Conservation (phyloP, 2,797 vertebrate species). For the Chrysocyon brachyurus region DNA sequence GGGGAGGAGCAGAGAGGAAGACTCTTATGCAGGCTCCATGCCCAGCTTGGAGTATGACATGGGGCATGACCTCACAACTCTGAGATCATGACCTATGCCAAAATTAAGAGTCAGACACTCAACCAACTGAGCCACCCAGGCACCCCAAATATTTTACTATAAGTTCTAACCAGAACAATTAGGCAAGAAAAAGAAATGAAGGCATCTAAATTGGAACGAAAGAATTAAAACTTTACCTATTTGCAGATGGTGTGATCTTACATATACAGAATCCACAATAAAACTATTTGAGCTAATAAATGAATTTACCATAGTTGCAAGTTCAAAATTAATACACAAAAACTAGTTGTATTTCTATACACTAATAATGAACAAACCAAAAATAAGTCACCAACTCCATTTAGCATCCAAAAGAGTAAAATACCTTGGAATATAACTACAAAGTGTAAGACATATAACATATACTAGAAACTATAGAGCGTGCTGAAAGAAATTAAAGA, state of each 20-base stretch:
- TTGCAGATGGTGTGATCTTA: background rate
- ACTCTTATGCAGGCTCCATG: too few relatives aligned
- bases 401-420: conserved; percentile 13
- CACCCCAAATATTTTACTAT: background rate
- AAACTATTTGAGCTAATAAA: background rate
- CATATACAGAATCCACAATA: background rate
- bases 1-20: too few relatives aligned
- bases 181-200: background rate
- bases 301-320: background rate
- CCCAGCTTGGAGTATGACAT: too few relatives aligned
- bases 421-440: background rate
- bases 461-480: background rate
- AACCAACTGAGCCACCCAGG: too few relatives aligned
- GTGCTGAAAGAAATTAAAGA: background rate
- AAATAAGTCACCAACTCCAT: background rate
- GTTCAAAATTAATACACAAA: background rate
- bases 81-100: too few relatives aligned
- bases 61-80: too few relatives aligned
- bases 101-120: too few relatives aligned
- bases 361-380: background rate
- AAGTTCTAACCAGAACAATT: background rate
- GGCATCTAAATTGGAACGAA: background rate
- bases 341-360: background rate
- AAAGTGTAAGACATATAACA: background rate
- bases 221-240: background rate